These are phyloP conservation scores for Bombus affinis DNA, from an alignment of 1,140 invertebrate species.

Conservation along the genomic window DNA sequence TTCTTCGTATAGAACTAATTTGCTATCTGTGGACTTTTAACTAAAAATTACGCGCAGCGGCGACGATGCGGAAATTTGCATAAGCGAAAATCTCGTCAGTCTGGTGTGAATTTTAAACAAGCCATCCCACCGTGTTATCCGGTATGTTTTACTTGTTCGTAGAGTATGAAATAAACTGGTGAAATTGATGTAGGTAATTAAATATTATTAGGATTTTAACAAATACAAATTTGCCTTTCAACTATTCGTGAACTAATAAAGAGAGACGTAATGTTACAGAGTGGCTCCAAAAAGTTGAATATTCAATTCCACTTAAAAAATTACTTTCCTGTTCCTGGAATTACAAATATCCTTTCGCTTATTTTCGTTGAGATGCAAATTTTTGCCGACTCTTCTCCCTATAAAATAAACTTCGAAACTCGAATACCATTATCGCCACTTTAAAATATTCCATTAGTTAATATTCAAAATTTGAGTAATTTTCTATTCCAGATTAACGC, in stretches of 20 bases:
- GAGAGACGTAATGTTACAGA: neutral
- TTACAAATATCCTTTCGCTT: neutral
- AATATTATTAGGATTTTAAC: neutral
- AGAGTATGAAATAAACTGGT: conserved; percentile 27
- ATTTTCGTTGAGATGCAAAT: neutral
- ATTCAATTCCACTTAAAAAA: neutral
- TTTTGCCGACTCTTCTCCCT: neutral
- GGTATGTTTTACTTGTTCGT: neutral
- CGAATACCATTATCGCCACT: neutral
- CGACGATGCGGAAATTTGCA: neutral
- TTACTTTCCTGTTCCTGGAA: neutral
- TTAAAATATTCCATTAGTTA: neutral
- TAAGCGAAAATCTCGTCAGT: conserved; percentile 19
- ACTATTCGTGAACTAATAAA: neutral
- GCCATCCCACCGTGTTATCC: neutral
- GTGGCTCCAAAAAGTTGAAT: too few species aligned
- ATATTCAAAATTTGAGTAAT: neutral
- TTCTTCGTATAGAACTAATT: neutral
- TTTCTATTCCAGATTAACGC: neutral
- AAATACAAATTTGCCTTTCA: neutral
- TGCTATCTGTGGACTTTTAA: neutral
- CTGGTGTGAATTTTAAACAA: conserved; percentile 27
- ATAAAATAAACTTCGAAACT: conserved; percentile 1
- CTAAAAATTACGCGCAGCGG: conserved; percentile 30
- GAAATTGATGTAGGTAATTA: conserved; percentile 10